Conservation (phyloP, 2,888 invertebrate species). For the Andrena bicolor region DNA sequence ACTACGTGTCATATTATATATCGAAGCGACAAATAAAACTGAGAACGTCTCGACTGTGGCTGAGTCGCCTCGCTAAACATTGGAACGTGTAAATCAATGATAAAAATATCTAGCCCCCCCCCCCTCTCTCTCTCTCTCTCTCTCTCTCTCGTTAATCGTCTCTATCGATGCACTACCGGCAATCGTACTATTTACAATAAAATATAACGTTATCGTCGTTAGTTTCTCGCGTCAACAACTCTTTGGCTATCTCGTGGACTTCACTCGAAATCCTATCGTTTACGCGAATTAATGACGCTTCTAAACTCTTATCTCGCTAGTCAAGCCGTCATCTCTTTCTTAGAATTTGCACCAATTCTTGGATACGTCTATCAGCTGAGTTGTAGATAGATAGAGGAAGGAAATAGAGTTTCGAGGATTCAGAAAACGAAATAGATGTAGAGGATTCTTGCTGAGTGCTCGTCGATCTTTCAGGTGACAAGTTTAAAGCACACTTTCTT, state of each 20-base stretch:
- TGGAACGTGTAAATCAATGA: slow-evolving; percentile 33
- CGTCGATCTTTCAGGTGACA: background rate
- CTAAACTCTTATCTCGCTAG: slow-evolving; percentile 14
- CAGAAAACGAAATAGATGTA: background rate
- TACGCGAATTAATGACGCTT: slow-evolving; percentile 2
- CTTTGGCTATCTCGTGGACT: slow-evolving; percentile 23
- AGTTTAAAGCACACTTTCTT: too few species aligned
- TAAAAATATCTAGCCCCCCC: slow-evolving; percentile 33
- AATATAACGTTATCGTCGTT: slow-evolving; percentile 31
- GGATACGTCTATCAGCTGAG: background rate
- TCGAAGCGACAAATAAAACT: slow-evolving; percentile 42
- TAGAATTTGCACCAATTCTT: background rate
- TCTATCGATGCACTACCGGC: slow-evolving; percentile 5
- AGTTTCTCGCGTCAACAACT: background rate
- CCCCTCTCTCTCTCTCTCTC: background rate
- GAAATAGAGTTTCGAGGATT: background rate
- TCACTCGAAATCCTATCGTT: slow-evolving; percentile 1
- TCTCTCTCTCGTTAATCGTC: slow-evolving; percentile 2
- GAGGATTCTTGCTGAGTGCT: background rate
- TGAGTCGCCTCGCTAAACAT: slow-evolving; percentile 36
- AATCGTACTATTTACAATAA: slow-evolving; percentile 53
- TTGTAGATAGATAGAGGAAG: background rate
- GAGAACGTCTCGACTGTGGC: slow-evolving; percentile 24
- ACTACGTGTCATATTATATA: slow-evolving; percentile 51
- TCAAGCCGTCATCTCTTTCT: background rate